These are phyloP conservation scores for Spongilla lacustris DNA, from an alignment of 37 sponge, comb jelly and placozoan genomes.

Conservation along the genomic window DNA sequence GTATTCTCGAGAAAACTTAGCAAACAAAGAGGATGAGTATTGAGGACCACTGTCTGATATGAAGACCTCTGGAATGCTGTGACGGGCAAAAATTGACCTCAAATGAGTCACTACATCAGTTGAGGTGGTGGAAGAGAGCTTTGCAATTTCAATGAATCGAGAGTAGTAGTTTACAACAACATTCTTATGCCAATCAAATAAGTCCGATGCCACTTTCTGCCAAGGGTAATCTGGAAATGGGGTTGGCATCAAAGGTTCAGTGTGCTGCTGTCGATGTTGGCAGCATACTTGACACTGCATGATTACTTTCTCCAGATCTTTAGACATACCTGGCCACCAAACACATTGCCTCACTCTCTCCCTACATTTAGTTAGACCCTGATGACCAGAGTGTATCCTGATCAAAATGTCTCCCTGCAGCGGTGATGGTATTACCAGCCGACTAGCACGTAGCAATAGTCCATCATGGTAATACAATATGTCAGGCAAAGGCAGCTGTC, in stretches of 20 bases:
- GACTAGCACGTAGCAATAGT: slow-evolving; percentile 14
- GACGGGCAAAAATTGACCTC: slow-evolving; percentile 42
- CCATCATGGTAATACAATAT: slow-evolving; percentile 6
- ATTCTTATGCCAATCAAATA: slow-evolving; percentile 10
- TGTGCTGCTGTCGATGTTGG: background rate
- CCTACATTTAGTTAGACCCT: slow-evolving; percentile 35
- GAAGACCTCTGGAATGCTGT: slow-evolving; percentile 36
- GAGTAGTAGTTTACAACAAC: slow-evolving; percentile 17
- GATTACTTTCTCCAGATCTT: slow-evolving; percentile 25
- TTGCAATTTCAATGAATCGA: slow-evolving; percentile 25
- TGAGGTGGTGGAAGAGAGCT: background rate
- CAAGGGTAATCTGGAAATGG: slow-evolving; percentile 32
- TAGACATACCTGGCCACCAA: slow-evolving; percentile 40
- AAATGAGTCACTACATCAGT: background rate
- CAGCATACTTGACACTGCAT: slow-evolving; percentile 14
- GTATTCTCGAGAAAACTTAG: slow-evolving; percentile 12
- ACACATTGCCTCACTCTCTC: slow-evolving; percentile 31
- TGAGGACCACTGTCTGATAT: slow-evolving; percentile 47
- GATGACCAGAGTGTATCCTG: slow-evolving; percentile 19
- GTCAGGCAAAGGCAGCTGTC: background rate
- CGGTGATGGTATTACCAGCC: slow-evolving; percentile 20
- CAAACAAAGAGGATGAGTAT: slow-evolving; percentile 13
- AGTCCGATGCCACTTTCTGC: slow-evolving; percentile 31
- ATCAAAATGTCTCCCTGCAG: slow-evolving; percentile 14
- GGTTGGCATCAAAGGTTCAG: slow-evolving; percentile 33